These are phyloP conservation scores for Otus scops DNA, from an alignment of 2,797 vertebrate species.

Conservation along the genomic window DNA sequence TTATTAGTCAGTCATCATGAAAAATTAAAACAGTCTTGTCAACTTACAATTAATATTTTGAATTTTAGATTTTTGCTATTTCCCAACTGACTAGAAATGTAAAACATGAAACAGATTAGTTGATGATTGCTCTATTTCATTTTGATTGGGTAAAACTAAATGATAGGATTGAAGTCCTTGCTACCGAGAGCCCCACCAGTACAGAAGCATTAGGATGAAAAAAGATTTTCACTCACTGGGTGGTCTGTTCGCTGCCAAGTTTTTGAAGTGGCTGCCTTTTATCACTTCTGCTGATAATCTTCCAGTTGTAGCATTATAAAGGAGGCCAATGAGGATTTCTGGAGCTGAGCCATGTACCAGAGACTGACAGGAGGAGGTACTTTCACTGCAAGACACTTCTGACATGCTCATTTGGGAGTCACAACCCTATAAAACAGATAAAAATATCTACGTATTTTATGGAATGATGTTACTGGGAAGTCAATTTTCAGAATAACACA, in stretches of 20 bases:
- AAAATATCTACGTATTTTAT: constrained; percentile 11
- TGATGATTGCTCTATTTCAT: constrained; percentile 68
- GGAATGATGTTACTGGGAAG: neutral
- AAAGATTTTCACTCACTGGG: constrained; percentile 90
- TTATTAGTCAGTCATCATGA: constrained; percentile 73
- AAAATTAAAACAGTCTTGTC: constrained; percentile 74
- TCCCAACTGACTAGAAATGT: constrained; percentile 72
- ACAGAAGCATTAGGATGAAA: constrained; percentile 66
- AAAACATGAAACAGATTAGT: constrained; percentile 77
- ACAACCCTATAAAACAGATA: constrained; percentile 80
- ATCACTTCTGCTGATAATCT: constrained; percentile 97
- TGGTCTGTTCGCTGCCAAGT: constrained; percentile 95
- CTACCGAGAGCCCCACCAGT: constrained; percentile 34
- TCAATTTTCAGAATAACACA: neutral
- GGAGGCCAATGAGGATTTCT: constrained; percentile 93
- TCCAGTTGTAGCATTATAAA: constrained; percentile 97
- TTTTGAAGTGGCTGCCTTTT: constrained; percentile 99
- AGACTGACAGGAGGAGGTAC: constrained; percentile 94
- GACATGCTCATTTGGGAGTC: constrained; percentile 93
- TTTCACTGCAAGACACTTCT: constrained; percentile 92
- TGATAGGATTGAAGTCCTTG: constrained; percentile 61
- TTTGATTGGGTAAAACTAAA: constrained; percentile 66
- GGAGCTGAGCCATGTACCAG: constrained; percentile 88
- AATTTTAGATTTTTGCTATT: constrained; percentile 76
- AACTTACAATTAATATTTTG: constrained; percentile 76